A percentile compares a stretch with the other conserved stretches of the same genome.
These are phyloP conservation scores for Araneus ventricosus DNA, from an alignment of 1,140 invertebrate species.

Conservation along the genomic window DNA sequence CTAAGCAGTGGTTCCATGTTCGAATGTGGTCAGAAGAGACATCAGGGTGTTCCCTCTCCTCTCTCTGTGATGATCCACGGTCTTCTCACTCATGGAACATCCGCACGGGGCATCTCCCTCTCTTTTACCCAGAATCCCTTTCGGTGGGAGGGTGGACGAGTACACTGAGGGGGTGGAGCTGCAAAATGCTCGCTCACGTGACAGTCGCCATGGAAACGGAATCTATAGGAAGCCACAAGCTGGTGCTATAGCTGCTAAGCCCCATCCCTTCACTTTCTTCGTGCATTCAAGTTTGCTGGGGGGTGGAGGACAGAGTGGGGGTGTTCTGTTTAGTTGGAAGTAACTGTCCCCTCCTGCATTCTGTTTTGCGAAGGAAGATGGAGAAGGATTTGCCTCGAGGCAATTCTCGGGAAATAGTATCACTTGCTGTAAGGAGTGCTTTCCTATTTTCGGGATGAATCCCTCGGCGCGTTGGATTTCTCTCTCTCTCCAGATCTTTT, in stretches of 20 bases:
- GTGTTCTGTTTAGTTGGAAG: conserved; percentile 64
- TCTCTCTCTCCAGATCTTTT: background rate
- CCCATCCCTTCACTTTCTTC: conserved; percentile 62
- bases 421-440: conserved; percentile 68
- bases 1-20: conserved; percentile 4
- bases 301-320: background rate
- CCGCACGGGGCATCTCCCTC: conserved; percentile 50
- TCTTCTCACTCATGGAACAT: conserved; percentile 39
- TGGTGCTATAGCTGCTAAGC: conserved; percentile 66
- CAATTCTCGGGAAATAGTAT: conserved; percentile 71
- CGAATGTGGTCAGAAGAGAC: conserved; percentile 25
- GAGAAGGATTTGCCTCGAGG: conserved; percentile 60
- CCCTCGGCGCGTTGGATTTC: background rate
- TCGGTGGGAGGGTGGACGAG: conserved; percentile 42
- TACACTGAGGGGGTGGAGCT: conserved; percentile 70
- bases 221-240: conserved; percentile 75
- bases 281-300: conserved; percentile 56
- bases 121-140: conserved; percentile 62
- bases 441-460: conserved; percentile 66
- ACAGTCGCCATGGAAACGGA: conserved; percentile 65
- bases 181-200: conserved; percentile 72
- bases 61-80: conserved; percentile 45
- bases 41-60: conserved; percentile 24
- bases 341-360: conserved; percentile 57
- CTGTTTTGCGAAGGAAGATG: conserved; percentile 41